A percentile compares a stretch with the other conserved stretches of the same genome.
Conservation (phyloP, 2,888 invertebrate species). For the Drosophila niveifrons region DNA sequence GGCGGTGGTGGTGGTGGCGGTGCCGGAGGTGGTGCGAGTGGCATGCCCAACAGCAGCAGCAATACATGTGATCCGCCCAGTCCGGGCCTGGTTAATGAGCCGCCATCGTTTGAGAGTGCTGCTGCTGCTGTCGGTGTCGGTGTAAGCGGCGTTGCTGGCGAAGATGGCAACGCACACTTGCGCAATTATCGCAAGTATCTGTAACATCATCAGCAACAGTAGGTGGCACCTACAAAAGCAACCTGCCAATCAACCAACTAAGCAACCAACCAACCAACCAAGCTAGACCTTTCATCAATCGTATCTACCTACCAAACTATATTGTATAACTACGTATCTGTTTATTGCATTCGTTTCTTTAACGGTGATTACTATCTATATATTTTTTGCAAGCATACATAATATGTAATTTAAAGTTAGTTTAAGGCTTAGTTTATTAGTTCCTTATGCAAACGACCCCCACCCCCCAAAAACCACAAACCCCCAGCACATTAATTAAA, state of each 20-base stretch:
- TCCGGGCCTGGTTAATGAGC: constrained; percentile 83
- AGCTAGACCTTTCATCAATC: constrained; percentile 9
- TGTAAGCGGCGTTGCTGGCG: constrained; percentile 68
- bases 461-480: constrained; percentile 16
- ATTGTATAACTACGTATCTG: constrained; percentile 37
- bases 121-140: constrained; percentile 84
- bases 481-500: constrained; percentile 25
- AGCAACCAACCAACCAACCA: not conserved
- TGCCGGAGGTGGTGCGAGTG: constrained; percentile 27
- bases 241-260: constrained; percentile 1
- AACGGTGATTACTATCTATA: constrained; percentile 51
- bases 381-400: constrained; percentile 42
- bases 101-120: constrained; percentile 85
- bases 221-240: constrained; percentile 34
- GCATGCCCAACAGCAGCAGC: constrained; percentile 40
- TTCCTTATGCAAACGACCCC: constrained; percentile 56
- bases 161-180: constrained; percentile 83
- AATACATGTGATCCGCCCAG: constrained; percentile 80
- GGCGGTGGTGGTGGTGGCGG: not conserved
- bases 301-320: constrained; percentile 33
- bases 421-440: constrained; percentile 70
- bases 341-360: constrained; percentile 46
- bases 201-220: constrained; percentile 71
- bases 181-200: constrained; percentile 85
- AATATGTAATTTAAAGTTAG: constrained; percentile 70